Percentiles rank a stretch among this genome's conserved stretches.
phyloP scores from a whole-genome alignment of 2,113 vertebrate genomes.

The Archocentrus centrarchus region DNA sequence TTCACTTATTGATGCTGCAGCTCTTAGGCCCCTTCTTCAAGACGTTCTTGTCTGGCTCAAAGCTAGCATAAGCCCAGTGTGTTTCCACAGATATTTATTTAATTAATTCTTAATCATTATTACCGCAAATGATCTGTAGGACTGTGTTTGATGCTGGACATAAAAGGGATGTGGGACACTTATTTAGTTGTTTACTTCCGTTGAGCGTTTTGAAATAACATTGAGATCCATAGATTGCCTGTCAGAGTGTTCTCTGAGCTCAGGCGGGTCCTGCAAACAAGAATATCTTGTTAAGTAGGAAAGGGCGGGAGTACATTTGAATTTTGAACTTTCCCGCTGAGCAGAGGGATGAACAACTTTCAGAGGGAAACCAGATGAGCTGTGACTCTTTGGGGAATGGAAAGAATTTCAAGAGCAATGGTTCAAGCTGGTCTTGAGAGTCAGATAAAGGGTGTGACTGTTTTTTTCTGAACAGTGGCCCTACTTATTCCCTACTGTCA shows the following conservation, averaged over 20 bases:
- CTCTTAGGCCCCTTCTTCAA: slow-evolving; percentile 11
- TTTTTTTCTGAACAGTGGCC: slow-evolving; percentile 51
- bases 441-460: slow-evolving; percentile 60
- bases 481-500: slow-evolving; percentile 27
- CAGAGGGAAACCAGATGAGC: slow-evolving; percentile 55
- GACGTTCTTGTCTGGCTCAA: slow-evolving; percentile 22
- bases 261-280: background rate
- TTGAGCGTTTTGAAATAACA: background rate
- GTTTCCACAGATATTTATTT: background rate
- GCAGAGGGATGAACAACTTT: slow-evolving; percentile 22
- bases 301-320: slow-evolving; percentile 65
- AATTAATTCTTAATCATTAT: slow-evolving; percentile 12
- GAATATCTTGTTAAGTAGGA: slow-evolving; percentile 49
- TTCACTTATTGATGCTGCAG: slow-evolving; percentile 71
- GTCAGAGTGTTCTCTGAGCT: background rate
- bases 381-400: slow-evolving; percentile 60
- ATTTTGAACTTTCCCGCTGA: slow-evolving; percentile 76
- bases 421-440: slow-evolving; percentile 33
- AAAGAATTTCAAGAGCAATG: slow-evolving; percentile 72
- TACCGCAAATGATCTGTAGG: background rate
- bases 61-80: background rate
- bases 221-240: background rate
- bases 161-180: background rate
- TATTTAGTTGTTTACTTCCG: background rate
- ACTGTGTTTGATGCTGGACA: background rate